phyloP scores from a whole-genome alignment of 2,797 vertebrate genomes.

The Aplochiton taeniatus region DNA sequence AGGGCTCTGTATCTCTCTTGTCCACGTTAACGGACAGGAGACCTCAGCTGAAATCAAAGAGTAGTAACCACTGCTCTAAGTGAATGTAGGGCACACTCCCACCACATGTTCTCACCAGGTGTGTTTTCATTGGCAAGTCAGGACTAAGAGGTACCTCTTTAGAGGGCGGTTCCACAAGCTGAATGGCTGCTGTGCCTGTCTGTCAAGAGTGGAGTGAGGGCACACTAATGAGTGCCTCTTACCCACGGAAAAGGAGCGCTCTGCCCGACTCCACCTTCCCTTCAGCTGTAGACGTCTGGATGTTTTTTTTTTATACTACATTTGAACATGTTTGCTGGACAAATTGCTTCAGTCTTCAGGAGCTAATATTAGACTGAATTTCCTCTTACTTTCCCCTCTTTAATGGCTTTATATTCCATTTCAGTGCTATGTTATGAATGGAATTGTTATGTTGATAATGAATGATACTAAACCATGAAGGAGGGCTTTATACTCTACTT shows the following conservation, averaged over 20 bases:
- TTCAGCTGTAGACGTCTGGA: slow-evolving; percentile 72
- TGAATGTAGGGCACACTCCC: slow-evolving; percentile 76
- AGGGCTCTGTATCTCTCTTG: slow-evolving; percentile 37
- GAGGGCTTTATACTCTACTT: slow-evolving; percentile 65
- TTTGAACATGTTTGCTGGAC: slow-evolving; percentile 70
- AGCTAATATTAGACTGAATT: slow-evolving; percentile 62
- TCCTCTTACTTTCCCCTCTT: slow-evolving; percentile 43
- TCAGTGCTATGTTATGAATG: slow-evolving; percentile 44
- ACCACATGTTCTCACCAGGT: slow-evolving; percentile 56
- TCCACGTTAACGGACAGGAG: slow-evolving; percentile 50
- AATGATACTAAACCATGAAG: slow-evolving; percentile 63
- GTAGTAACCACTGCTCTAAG: slow-evolving; percentile 56
- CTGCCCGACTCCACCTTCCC: slow-evolving; percentile 47
- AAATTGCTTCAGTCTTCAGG: slow-evolving; percentile 57
- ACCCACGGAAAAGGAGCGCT: slow-evolving; percentile 45
- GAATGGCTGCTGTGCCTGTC: slow-evolving; percentile 46
- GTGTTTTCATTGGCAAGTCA: slow-evolving; percentile 50
- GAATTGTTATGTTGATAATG: slow-evolving; percentile 56
- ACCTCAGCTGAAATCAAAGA: slow-evolving; percentile 52
- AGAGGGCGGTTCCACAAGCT: slow-evolving; percentile 45
- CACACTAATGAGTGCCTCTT: slow-evolving; percentile 46
- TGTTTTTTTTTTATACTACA: slow-evolving; percentile 63
- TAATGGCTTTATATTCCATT: slow-evolving; percentile 48
- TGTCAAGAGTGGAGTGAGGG: slow-evolving; percentile 23
- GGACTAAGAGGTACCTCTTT: slow-evolving; percentile 38